Base-by-base conservation (phyloP, 2,888 invertebrate genomes). In the Nymphalis c-album region DNA sequence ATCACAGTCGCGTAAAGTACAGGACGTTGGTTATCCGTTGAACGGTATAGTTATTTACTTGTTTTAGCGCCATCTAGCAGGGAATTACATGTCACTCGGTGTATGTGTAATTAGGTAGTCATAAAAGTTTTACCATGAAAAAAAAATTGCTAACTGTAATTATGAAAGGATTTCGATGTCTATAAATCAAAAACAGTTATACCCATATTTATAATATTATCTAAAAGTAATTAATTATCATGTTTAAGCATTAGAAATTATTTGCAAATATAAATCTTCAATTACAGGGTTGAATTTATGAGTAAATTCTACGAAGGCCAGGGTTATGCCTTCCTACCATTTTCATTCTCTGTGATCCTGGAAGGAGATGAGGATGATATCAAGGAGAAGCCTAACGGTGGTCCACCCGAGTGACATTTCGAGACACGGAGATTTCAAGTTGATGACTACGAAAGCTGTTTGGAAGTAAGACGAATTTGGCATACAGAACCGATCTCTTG, bases 201-300 rank as follows among this genome's bases (percentile, higher is more conserved):
- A n/a, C n/a, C n/a, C n/a, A n/a, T n/a, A n/a, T n/a, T n/a, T n/a
- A n/a, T n/a, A n/a, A n/a, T n/a, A n/a, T n/a, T n/a, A n/a, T n/a
- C n/a, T n/a, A n/a, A n/a, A n/a, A n/a, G n/a, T n/a, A n/a, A n/a
- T n/a, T n/a, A n/a, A n/a, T n/a, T n/a, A n/a, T n/a, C n/a, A n/a
- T n/a, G n/a, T n/a, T n/a, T n/a, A n/a, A n/a, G 10, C 13, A 16
- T 51, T 51, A n/a, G n/a, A 31, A 17, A 55, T 8, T 20, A 1
- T 31, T 31, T n/a, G 16, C n/a, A n/a, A 57, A 57, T 20, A 0
- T 40, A 16, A 13, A 18, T 26, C 22, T n/a, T 35, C 8, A 20
- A 59, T 95, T 95, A 75, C 81, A 97, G 97, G 97, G 98, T 98
- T 76, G 98, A 98, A 84, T 99, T 99, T 90, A 98, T 99, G 94